Evolutionary conservation across 2,797 vertebrate genomes (phyloP).

Genomic region (Hemitrygon akajei): DNA sequence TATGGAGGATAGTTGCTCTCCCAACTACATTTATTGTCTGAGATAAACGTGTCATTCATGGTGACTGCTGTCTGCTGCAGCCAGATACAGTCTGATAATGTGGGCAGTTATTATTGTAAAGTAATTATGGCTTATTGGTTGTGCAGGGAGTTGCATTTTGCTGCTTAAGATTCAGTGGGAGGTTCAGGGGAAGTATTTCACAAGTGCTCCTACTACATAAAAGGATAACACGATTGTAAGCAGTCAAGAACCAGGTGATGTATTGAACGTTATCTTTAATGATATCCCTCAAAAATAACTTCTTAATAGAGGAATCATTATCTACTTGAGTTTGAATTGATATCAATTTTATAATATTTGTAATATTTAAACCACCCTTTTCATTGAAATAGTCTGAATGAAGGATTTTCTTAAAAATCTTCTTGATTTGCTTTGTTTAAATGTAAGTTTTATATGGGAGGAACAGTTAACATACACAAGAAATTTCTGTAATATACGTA

Average conservation of each 20-base stretch:
- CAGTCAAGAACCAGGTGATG: not conserved
- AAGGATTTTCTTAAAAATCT: too few species aligned
- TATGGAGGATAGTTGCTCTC: too few species aligned
- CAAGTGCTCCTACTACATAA: not conserved
- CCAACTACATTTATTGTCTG: too few species aligned
- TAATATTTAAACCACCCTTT: not conserved
- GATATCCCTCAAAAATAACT: not conserved
- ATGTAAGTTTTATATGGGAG: not conserved
- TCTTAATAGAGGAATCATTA: too few species aligned
- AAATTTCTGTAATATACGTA: too few species aligned
- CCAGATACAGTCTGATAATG: not conserved
- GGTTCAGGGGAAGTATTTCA: not conserved
- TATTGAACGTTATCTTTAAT: slow-evolving; percentile 5
- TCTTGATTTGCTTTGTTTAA: too few species aligned
- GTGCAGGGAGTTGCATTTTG: not conserved
- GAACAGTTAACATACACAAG: too few species aligned
- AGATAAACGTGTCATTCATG: not conserved
- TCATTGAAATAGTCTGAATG: not conserved
- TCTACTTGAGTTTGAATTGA: not conserved
- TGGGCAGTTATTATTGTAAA: not conserved
- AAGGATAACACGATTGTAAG: not conserved
- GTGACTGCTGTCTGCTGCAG: not conserved
- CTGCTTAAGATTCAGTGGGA: not conserved
- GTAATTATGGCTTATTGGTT: not conserved
- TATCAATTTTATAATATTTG: not conserved